Conservation (phyloP, 2,797 vertebrate genomes). For the Pantherophis vulpinus region DNA sequence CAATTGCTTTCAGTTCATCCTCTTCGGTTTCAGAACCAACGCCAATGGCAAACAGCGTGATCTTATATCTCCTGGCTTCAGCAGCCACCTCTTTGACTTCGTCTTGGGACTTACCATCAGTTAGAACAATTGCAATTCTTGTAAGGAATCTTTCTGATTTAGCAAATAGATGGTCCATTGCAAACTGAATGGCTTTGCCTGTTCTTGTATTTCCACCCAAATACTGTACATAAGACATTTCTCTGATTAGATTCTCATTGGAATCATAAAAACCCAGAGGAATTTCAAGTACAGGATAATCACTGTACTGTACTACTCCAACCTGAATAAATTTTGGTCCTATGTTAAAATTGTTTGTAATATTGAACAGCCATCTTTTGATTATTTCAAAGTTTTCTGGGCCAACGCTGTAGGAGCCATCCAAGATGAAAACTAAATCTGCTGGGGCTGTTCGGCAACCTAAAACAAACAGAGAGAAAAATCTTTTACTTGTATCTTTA, state of each 20-base stretch:
- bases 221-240: slow-evolving; percentile 89
- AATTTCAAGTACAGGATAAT: slow-evolving; percentile 90
- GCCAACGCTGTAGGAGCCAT: slow-evolving; percentile 95
- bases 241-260: slow-evolving; percentile 79
- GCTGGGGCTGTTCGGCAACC: slow-evolving; percentile 94
- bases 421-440: slow-evolving; percentile 95
- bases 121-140: slow-evolving; percentile 94
- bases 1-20: slow-evolving; percentile 87
- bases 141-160: slow-evolving; percentile 89
- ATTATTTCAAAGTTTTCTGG: slow-evolving; percentile 97
- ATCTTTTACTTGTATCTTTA: background rate
- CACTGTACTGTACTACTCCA: slow-evolving; percentile 96
- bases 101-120: slow-evolving; percentile 97
- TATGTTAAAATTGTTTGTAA: slow-evolving; percentile 93
- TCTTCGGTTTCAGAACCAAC: slow-evolving; percentile 90
- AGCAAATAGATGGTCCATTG: slow-evolving; percentile 88
- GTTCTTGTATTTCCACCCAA: slow-evolving; percentile 95
- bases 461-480: slow-evolving; percentile 53
- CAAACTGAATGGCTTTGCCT: slow-evolving; percentile 91
- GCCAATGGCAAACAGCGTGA: slow-evolving; percentile 94
- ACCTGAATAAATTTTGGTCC: slow-evolving; percentile 95
- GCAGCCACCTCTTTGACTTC: slow-evolving; percentile 88
- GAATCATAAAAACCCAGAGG: slow-evolving; percentile 84
- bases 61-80: slow-evolving; percentile 87
- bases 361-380: slow-evolving; percentile 94